Percentiles rank a stretch among this genome's conserved stretches.
Evolutionary conservation across 2,888 invertebrate species (phyloP).

Genomic region (Mimachlamys varia): DNA sequence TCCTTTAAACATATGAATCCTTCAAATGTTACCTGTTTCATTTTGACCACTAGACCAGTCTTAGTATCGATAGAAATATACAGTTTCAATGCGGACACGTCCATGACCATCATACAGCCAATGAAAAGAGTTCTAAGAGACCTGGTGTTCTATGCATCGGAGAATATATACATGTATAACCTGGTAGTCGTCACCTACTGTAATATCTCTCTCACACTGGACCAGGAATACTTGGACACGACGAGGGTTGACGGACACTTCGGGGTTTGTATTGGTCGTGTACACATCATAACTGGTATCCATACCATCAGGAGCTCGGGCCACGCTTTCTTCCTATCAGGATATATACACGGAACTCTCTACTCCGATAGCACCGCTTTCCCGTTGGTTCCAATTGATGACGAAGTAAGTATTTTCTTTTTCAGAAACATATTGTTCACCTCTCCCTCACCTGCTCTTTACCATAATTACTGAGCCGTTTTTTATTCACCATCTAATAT

Average conservation of each 20-base stretch:
- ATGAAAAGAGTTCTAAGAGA: background rate
- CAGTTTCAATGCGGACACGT: background rate
- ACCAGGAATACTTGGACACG: background rate
- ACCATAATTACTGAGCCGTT: no score
- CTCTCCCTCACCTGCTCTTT: no score
- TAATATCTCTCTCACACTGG: background rate
- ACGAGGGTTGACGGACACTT: background rate
- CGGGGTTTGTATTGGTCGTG: background rate
- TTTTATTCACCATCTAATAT: no score
- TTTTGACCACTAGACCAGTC: background rate
- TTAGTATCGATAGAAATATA: background rate
- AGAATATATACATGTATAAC: background rate
- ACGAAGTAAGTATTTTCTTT: background rate
- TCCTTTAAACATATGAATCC: background rate
- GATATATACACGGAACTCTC: background rate
- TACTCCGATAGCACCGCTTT: background rate
- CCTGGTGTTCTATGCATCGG: background rate
- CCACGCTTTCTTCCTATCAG: background rate
- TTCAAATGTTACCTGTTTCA: background rate
- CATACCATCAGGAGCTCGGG: background rate
- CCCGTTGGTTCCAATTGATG: background rate
- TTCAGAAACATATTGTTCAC: no score
- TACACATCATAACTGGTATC: background rate
- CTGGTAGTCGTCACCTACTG: background rate
- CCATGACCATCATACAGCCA: slow-evolving; percentile 2